A percentile compares a stretch with the other conserved stretches of the same genome.
These are phyloP conservation scores for Neotragus moschatus DNA, from an alignment of 2,113 vertebrate genomes.

Conservation along the genomic window DNA sequence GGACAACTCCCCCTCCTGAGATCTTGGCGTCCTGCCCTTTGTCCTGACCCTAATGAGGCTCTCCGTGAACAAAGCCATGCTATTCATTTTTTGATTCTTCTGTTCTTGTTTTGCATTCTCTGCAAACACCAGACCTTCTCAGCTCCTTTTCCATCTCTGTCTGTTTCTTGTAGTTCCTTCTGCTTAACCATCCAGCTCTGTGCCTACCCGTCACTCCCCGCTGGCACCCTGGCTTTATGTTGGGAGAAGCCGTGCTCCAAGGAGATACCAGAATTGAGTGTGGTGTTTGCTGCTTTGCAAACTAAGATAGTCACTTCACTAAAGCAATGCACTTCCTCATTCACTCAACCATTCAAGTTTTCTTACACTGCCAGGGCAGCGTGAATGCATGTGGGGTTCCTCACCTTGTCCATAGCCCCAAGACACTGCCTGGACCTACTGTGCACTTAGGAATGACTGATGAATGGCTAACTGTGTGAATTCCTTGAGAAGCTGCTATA, in stretches of 20 bases:
- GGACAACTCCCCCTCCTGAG: not conserved
- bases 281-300: not conserved
- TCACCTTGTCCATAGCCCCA: not conserved
- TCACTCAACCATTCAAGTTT: not conserved
- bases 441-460: not conserved
- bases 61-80: not conserved
- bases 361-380: not conserved
- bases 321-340: not conserved
- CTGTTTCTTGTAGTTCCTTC: not conserved
- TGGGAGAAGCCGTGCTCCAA: not conserved
- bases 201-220: not conserved
- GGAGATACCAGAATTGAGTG: not conserved
- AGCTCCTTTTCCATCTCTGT: not conserved
- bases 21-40: not conserved
- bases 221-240: not conserved
- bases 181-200: not conserved
- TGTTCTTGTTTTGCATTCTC: not conserved
- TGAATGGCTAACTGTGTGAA: too few relatives aligned
- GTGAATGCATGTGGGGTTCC: not conserved
- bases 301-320: not conserved
- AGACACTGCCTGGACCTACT: not conserved
- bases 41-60: not conserved
- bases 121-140: not conserved
- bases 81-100: not conserved
- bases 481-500: not conserved